Conservation (phyloP, 92 coral and sea anemone species). For the Actinostola sp. region DNA sequence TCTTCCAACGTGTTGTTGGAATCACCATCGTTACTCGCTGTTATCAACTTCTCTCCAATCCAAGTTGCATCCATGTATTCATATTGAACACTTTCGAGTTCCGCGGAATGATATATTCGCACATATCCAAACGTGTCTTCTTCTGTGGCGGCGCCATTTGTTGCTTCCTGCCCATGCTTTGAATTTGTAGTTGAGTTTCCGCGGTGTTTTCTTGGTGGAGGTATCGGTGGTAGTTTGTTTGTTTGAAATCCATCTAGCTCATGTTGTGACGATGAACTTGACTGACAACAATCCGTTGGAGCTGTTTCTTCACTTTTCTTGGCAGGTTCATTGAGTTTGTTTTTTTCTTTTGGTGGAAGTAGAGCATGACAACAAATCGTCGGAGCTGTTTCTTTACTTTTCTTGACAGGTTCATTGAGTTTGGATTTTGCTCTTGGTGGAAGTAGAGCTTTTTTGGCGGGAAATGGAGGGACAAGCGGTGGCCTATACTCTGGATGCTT, state of each 20-base stretch:
- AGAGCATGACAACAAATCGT: no score
- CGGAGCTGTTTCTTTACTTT: background rate
- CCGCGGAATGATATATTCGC: no score
- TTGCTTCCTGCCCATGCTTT: no score
- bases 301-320: no score
- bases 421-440: slow-evolving; percentile 20
- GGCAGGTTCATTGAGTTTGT: background rate
- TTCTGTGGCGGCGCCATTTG: no score
- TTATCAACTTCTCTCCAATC: no score
- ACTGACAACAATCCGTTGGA: no score
- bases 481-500: slow-evolving; percentile 12
- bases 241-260: no score
- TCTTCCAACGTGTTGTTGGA: slow-evolving; percentile 10
- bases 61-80: background rate
- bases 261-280: no score
- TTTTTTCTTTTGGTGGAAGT: background rate
- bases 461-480: slow-evolving; percentile 16
- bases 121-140: no score
- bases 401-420: no score
- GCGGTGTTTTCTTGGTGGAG: slow-evolving; percentile 4
- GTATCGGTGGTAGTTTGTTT: background rate
- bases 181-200: background rate
- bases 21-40: background rate
- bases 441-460: slow-evolving; percentile 12
- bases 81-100: background rate